A percentile compares a stretch with the other conserved stretches of the same genome.
Conservation (phyloP, 2,888 invertebrate species). For the Dryomyza anilis region DNA sequence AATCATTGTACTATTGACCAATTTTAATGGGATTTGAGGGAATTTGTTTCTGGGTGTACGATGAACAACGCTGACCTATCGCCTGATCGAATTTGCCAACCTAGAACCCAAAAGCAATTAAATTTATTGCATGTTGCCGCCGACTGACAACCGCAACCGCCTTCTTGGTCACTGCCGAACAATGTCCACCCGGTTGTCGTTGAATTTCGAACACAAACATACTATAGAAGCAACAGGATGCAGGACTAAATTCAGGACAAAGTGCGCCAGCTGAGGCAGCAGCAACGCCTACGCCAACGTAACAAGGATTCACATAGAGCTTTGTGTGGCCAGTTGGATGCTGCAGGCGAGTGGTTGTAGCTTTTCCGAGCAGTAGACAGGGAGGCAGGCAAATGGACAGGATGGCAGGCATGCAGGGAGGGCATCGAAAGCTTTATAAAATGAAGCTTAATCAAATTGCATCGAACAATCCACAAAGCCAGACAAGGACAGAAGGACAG, state of each 20-base stretch:
- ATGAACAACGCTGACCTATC: too few relatives aligned
- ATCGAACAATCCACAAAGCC: not conserved
- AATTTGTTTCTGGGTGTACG: too few relatives aligned
- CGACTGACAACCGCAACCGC: not conserved
- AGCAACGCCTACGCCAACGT: not conserved
- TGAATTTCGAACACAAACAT: not conserved
- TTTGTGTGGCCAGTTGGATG: not conserved
- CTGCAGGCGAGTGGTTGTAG: not conserved
- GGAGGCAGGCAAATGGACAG: too few relatives aligned
- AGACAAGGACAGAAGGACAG: too few relatives aligned
- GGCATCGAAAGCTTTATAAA: slow-evolving; percentile 3
- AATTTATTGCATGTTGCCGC: too few relatives aligned
- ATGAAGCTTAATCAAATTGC: not conserved
- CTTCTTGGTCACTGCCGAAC: too few relatives aligned
- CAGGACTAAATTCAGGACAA: not conserved
- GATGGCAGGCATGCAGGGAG: too few relatives aligned
- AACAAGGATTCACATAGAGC: not conserved
- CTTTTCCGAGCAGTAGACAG: slow-evolving; percentile 7
- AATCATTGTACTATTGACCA: too few relatives aligned
- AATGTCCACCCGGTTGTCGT: not conserved
- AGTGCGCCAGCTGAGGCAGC: not conserved
- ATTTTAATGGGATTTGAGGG: too few relatives aligned
- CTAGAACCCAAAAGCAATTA: too few relatives aligned
- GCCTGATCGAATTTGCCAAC: too few relatives aligned
- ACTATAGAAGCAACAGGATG: slow-evolving; percentile 10